Conservation (phyloP, 2,888 invertebrate species). For the Meganola albula region DNA sequence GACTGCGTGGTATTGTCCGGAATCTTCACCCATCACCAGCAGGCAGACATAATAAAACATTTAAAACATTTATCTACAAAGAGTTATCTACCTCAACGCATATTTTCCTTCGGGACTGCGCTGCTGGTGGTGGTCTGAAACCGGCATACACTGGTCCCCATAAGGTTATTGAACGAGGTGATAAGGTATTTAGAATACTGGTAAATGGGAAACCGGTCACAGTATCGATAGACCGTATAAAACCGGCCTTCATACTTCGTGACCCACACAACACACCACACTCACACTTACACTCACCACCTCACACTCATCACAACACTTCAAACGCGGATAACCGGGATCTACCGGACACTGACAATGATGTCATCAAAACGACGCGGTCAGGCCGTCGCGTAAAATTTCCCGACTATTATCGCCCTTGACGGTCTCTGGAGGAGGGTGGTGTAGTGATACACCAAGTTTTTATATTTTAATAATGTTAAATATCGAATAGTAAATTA, state of each 20-base stretch:
- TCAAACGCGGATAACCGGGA: too few relatives aligned
- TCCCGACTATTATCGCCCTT: conserved; percentile 5
- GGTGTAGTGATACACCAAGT: too few relatives aligned
- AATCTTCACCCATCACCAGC: conserved; percentile 18
- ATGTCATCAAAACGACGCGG: too few relatives aligned
- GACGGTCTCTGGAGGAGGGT: conserved; percentile 7
- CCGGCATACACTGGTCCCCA: conserved; percentile 31
- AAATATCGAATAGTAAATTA: too few relatives aligned
- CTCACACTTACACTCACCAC: too few relatives aligned
- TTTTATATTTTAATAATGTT: too few relatives aligned
- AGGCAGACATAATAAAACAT: conserved; percentile 17
- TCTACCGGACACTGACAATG: too few relatives aligned
- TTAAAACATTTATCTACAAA: conserved; percentile 24
- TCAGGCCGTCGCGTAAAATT: conserved; percentile 1
- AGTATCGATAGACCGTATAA: conserved; percentile 4
- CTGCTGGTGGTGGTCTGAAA: conserved; percentile 19
- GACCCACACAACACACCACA: too few relatives aligned
- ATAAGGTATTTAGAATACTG: conserved; percentile 21
- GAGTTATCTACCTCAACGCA: conserved; percentile 19
- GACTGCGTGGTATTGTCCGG: conserved; percentile 9
- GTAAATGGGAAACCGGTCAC: conserved; percentile 5
- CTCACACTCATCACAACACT: too few relatives aligned
- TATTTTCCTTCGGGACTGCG: conserved; percentile 27
- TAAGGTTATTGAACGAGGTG: conserved; percentile 18
- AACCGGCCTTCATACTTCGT: conserved; percentile 4